Evolutionary conservation across 2,797 vertebrate genomes (phyloP).

Genomic region (Cossypha heuglini): DNA sequence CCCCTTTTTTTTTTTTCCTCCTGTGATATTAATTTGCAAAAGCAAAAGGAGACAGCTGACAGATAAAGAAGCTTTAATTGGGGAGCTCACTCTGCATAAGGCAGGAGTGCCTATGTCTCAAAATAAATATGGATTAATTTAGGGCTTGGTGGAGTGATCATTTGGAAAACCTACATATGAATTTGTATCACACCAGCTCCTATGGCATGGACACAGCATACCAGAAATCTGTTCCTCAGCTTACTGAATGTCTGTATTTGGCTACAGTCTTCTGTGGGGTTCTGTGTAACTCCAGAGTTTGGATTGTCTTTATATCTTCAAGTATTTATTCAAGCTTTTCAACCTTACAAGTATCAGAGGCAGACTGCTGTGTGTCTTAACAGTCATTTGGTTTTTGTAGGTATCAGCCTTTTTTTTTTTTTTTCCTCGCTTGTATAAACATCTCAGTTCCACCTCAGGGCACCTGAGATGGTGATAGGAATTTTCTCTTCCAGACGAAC

Average conservation of each 20-base stretch:
- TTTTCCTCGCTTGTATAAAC: neutral
- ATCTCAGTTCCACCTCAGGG: neutral
- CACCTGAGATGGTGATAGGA: neutral
- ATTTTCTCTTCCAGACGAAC: neutral
- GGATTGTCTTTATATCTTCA: neutral
- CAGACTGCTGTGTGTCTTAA: neutral
- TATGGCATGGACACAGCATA: neutral
- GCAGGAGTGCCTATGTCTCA: neutral
- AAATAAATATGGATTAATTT: neutral
- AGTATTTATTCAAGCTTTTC: neutral
- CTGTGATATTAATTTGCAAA: neutral
- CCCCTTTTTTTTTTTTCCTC: accelerated
- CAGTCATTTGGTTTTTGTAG: neutral
- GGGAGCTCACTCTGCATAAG: neutral
- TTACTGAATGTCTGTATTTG: neutral
- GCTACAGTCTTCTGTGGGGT: neutral
- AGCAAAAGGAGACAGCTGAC: neutral
- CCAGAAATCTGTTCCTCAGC: neutral
- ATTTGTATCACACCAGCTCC: neutral
- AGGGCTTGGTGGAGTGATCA: neutral
- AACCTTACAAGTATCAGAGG: neutral
- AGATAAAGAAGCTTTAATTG: neutral
- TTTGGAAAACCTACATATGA: neutral
- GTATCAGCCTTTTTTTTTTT: neutral
- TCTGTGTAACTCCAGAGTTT: neutral